Evolutionary conservation across 1,140 invertebrate species (phyloP), one percentile per base, ranked within the genome.

Genomic region (Cotesia chilonis): DNA sequence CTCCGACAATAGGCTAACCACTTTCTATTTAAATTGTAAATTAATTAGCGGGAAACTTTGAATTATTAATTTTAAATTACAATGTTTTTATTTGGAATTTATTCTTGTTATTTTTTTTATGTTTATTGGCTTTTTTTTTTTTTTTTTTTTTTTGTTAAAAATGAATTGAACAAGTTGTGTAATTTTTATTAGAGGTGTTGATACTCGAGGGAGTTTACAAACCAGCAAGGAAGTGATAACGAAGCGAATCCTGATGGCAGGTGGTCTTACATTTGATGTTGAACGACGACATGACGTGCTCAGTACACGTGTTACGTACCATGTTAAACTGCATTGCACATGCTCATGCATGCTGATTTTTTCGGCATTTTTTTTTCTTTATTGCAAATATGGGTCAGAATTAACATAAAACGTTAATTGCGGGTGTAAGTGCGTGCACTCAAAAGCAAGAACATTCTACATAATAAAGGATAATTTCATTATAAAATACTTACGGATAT

Each of bases 401-500:
- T 82, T 81, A 78, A 76, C 80, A 82, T 82, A 73, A 47, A 72
- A 68, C 63, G 75, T 79, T 81, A 81, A 81, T 81, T 80, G 76
- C 79, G 64, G 74, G 71, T 70, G 74, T 68, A 68, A 38, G 60
- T 61, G 57, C n/a, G 60, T 61, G 57, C n/a, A 60, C 12, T 60
- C 14, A 47, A 0, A 35, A 14, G 36, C 17, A 47, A 41, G 36
- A 14, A 60, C 28, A 60, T 36, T 28, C 1, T 28, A 12, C 6
- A 60, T 9, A 20, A 36, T 28, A 60, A 36, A 36, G 9, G 5
- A 60, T 10, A 60, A 60, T 41, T 9, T 47, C 10, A 47, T 47
- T 47, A 28, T 28, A 28, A 28, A 28, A 28, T 28, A 28, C 28
- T 28, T 28, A 28, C 28, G 28, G 28, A 28, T 28, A 28, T 28